These are phyloP conservation scores for Drosophila nigromelanica DNA, from an alignment of 1,140 invertebrate genomes.

Conservation along the genomic window DNA sequence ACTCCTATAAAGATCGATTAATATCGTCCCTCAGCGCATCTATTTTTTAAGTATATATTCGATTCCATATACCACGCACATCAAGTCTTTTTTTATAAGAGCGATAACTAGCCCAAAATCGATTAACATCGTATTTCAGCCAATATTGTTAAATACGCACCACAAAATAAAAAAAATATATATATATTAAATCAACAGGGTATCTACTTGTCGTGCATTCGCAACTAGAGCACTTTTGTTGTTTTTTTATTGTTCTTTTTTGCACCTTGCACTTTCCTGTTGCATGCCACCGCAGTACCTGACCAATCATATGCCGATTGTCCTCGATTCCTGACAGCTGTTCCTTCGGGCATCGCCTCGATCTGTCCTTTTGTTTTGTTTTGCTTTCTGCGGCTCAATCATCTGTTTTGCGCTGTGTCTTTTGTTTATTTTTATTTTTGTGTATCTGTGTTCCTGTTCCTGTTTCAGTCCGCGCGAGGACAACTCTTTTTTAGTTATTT, in stretches of 20 bases:
- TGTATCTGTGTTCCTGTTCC: background rate
- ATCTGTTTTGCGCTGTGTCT: slow-evolving; percentile 58
- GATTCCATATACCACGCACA: too few species aligned
- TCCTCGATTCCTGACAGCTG: slow-evolving; percentile 64
- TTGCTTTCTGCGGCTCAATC: slow-evolving; percentile 62
- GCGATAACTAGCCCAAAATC: too few species aligned
- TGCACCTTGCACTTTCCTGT: slow-evolving; percentile 69
- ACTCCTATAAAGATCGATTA: too few species aligned
- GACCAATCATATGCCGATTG: slow-evolving; percentile 30
- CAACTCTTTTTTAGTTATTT: slow-evolving; percentile 69
- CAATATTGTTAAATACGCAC: too few species aligned
- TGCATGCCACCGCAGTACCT: slow-evolving; percentile 26
- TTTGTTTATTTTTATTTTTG: slow-evolving; percentile 5
- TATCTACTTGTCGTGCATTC: too few species aligned
- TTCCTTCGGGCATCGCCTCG: slow-evolving; percentile 44
- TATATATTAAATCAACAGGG: too few species aligned
- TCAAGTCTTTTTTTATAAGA: too few species aligned
- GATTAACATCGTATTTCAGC: too few species aligned
- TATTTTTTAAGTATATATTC: too few species aligned
- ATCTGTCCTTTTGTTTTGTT: slow-evolving; percentile 61
- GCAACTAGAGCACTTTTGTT: slow-evolving; percentile 19
- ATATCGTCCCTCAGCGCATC: too few species aligned
- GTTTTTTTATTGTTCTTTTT: slow-evolving; percentile 42
- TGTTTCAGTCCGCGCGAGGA: slow-evolving; percentile 21
- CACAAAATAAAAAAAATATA: too few species aligned